These are phyloP conservation scores for Patella depressa DNA, from an alignment of 2,888 invertebrate genomes.

Conservation along the genomic window DNA sequence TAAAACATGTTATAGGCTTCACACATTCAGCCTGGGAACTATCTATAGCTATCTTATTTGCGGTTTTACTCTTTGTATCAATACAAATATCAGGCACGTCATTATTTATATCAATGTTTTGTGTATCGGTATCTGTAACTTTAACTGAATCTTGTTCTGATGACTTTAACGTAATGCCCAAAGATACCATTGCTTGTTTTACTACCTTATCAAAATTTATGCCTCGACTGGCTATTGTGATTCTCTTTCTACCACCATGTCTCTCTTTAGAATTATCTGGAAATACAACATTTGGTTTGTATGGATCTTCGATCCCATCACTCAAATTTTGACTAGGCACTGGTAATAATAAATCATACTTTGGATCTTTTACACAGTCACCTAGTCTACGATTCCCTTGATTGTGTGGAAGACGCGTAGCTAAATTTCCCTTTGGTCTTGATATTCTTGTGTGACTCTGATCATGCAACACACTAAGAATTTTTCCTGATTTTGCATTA, in stretches of 20 bases:
- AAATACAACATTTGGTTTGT: not conserved
- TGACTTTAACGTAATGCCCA: not conserved
- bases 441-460: not conserved
- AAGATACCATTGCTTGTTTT: not conserved
- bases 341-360: not conserved
- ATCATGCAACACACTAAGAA: not conserved
- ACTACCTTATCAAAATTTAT: not conserved
- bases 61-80: not conserved
- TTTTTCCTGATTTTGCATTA: not conserved
- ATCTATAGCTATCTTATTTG: no score
- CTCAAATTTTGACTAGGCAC: not conserved
- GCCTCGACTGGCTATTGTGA: not conserved
- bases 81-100: not conserved
- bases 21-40: not conserved
- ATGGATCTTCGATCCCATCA: not conserved
- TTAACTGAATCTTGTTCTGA: no score
- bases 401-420: not conserved
- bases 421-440: not conserved
- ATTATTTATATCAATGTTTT: not conserved
- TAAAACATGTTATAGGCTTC: not conserved
- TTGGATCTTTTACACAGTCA: not conserved
- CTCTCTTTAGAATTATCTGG: not conserved
- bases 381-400: not conserved
- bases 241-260: not conserved
- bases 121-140: not conserved